Base-by-base conservation (phyloP, 2,888 invertebrate genomes). In the Eledona agricola region DNA sequence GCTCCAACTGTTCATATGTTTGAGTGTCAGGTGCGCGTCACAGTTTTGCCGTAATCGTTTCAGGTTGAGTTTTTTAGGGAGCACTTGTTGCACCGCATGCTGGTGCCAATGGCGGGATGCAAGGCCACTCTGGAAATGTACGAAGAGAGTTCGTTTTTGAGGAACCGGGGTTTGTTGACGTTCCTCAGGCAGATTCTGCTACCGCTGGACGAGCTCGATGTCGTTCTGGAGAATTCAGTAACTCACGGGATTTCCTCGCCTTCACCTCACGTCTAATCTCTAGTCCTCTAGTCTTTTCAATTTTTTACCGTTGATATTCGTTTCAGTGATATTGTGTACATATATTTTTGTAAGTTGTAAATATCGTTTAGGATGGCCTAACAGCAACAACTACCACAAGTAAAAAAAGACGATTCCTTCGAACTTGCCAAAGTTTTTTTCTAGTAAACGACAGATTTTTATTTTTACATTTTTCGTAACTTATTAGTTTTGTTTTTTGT, bases 1-100 rank as follows among this genome's bases (percentile, higher is more conserved):
- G 77, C 97, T 99, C 75, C 97, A 98, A 76, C 83, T 97, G 22
- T 96, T 98, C 72, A 88, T 97, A 63, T 96, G 97, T 74, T 83
- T 98, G 17, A 91, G 94, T 69, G 85, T 93, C 64, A 88, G 96
- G 96, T 96, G 69, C 12, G 2, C 7, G 13, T 51, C 6, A 7
- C 16, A 13, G 13, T 28, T 25, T 22, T 40, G 20, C 3, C 5
- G 9, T 26, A 16, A 42, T n/a, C 9, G 10, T 6, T 45, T 12
- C 11, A 6, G 25, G 19, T 3, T 0, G 4, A 31, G 31, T 52
- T 57, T 37, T 78, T 47, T 75, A 93, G 93, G 66, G 93, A 93
- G 72, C 92, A 92, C 75, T 83, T 93, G 73, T 81, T 99, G 40
- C 93, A 96, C 72, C 86, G 92, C 47, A 91, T 96, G 85, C 79